Base-by-base conservation (phyloP, 2,888 invertebrate species). In the Tuberolachnus salignus region DNA sequence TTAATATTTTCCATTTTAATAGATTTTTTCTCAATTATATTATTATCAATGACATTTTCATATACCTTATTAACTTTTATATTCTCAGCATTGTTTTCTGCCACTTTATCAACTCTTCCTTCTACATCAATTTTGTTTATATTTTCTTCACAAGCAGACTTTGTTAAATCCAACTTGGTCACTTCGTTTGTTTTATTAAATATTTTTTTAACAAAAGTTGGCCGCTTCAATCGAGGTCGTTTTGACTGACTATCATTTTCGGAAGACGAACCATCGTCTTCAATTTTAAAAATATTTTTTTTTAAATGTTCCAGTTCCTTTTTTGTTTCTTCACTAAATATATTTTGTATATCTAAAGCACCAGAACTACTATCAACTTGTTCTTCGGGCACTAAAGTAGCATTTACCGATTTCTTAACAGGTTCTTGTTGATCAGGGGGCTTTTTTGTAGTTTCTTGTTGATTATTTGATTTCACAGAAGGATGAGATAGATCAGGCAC, bases 241-340 rank as follows among this genome's bases (percentile, higher is more conserved):
- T 78, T 78, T 42, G 78, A 59, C 42, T 78, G 78, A 51, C 78
- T 59, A 61, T 78, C 78, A 51, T 78, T 78, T 69, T 78, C 78
- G 23, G 78, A 78, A 16, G 78, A 78, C 13, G 78, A 78, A n/a
- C 69, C 78, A 61, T 78, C 78, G 61, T 78, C 78, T 51, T 78
- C 78, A 51, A 69, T 69, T 13, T 78, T 78, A 8, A 78, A 78
- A 69, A 78, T 78, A 69, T 59, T 78, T 78, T 69, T 78, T 51
- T 78, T 78, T 51, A 78, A 59, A 49, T 78, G 49, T 59, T 78
- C 78, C 8, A 78, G 42, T 78, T 78, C 67, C 14, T 78, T 78
- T 69, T 67, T 78, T 42, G 78, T 78, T 51, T 78, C 59, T 49
- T 78, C 78, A 78, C 78, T 78, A 59, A 78, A 78, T 44, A 67